These are phyloP conservation scores for Lutraria lutraria DNA, from an alignment of 2,888 invertebrate species.

Conservation along the genomic window DNA sequence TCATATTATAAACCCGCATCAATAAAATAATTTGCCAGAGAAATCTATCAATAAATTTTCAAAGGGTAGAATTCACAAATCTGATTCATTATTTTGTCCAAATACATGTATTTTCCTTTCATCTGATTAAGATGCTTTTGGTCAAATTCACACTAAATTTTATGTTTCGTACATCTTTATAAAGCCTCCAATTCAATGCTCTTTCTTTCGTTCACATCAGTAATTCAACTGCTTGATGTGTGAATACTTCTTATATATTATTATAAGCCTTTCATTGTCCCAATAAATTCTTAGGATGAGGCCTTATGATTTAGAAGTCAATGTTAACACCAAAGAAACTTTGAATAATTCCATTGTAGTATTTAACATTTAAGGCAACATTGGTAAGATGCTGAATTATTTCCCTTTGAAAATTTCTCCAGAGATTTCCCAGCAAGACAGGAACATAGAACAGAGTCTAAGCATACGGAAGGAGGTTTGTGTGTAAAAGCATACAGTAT, in stretches of 20 bases:
- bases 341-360: background rate
- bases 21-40: background rate
- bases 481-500: conserved; percentile 35
- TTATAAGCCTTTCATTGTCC: background rate
- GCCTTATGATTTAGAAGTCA: background rate
- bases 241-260: background rate
- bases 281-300: background rate
- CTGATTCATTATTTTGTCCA: too few relatives aligned
- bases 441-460: conserved; percentile 23
- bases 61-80: background rate
- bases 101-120: too few relatives aligned
- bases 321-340: background rate
- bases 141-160: too few relatives aligned
- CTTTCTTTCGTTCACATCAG: too few relatives aligned
- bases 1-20: background rate
- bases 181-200: too few relatives aligned
- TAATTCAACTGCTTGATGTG: too few relatives aligned
- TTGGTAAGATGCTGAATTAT: background rate
- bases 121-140: too few relatives aligned
- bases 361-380: background rate
- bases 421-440: background rate
- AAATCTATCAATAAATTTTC: background rate
- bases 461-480: conserved; percentile 24
- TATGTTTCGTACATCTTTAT: too few relatives aligned
- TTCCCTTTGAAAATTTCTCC: background rate